These are phyloP conservation scores for Aradophagus sp. DNA, from an alignment of 1,140 invertebrate genomes.

Conservation along the genomic window DNA sequence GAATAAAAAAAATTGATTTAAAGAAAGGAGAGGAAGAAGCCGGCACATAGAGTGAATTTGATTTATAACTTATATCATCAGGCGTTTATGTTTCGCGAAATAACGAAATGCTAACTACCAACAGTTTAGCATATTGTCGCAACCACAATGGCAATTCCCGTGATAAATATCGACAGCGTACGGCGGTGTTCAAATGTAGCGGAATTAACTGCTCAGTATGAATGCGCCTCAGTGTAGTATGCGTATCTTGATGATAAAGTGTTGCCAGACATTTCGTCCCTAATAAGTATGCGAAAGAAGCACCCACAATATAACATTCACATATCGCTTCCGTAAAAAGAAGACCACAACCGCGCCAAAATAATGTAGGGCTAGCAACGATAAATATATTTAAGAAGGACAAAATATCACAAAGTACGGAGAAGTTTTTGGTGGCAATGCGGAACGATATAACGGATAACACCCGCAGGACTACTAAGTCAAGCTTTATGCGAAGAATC, in stretches of 20 bases:
- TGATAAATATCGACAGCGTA: slow-evolving; percentile 70
- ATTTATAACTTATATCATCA: slow-evolving; percentile 37
- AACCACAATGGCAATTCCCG: slow-evolving; percentile 73
- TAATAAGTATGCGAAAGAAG: slow-evolving; percentile 52
- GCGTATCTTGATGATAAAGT: slow-evolving; percentile 46
- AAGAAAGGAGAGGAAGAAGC: background rate
- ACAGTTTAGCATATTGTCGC: slow-evolving; percentile 71
- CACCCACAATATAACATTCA: slow-evolving; percentile 36
- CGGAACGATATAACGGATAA: slow-evolving; percentile 62
- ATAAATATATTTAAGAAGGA: slow-evolving; percentile 58
- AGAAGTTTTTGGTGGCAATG: slow-evolving; percentile 33
- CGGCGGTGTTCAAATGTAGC: slow-evolving; percentile 68
- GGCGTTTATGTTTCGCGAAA: slow-evolving; percentile 32
- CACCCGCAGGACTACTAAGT: slow-evolving; percentile 73
- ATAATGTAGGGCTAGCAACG: slow-evolving; percentile 35
- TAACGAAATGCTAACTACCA: slow-evolving; percentile 70
- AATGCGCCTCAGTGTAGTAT: slow-evolving; percentile 33
- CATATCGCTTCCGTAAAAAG: slow-evolving; percentile 43
- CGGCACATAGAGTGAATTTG: background rate
- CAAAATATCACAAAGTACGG: slow-evolving; percentile 58
- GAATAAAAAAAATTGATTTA: too few species aligned
- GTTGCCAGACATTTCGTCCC: slow-evolving; percentile 34
- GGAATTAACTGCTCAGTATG: slow-evolving; percentile 68
- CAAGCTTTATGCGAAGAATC: slow-evolving; percentile 61
- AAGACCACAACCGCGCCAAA: slow-evolving; percentile 23